A percentile compares a stretch with the other conserved stretches of the same genome.
phyloP scores from a whole-genome alignment of 2,888 invertebrate species.

The Metellina segmentata region DNA sequence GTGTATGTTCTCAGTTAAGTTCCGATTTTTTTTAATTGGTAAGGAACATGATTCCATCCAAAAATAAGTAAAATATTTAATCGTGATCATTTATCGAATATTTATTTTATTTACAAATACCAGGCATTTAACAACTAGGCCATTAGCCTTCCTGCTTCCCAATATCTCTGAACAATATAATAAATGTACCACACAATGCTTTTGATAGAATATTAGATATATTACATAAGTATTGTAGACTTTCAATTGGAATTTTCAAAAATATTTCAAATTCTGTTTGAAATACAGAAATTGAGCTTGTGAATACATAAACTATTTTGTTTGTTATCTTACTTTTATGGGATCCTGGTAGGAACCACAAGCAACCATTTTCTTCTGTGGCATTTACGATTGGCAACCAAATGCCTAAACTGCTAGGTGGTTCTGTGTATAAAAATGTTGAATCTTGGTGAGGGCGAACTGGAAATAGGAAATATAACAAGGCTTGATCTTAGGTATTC shows the following conservation, averaged over 20 bases:
- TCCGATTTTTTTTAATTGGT: no score
- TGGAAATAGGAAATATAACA: conserved; percentile 74
- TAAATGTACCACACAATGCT: background rate
- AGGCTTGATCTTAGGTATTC: background rate
- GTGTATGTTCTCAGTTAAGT: no score
- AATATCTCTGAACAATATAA: no score
- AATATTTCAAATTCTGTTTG: background rate
- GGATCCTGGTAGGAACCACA: conserved; percentile 95
- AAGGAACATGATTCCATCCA: no score
- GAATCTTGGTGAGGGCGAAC: conserved; percentile 86
- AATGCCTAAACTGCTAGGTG: conserved; percentile 89
- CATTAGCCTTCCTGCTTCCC: no score
- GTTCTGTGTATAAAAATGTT: conserved; percentile 92
- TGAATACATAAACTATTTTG: background rate
- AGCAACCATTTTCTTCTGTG: conserved; percentile 94
- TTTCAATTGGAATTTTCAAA: background rate
- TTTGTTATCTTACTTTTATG: conserved; percentile 86
- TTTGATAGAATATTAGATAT: background rate
- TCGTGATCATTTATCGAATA: no score
- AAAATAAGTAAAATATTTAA: no score
- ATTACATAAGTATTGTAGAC: background rate
- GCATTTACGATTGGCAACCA: conserved; percentile 99
- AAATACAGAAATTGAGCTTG: background rate
- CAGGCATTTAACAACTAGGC: no score
- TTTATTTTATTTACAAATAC: no score